A percentile compares a stretch with the other conserved stretches of the same genome.
phyloP scores from a whole-genome alignment of 2,113 vertebrate genomes.

The Symphodus melops region DNA sequence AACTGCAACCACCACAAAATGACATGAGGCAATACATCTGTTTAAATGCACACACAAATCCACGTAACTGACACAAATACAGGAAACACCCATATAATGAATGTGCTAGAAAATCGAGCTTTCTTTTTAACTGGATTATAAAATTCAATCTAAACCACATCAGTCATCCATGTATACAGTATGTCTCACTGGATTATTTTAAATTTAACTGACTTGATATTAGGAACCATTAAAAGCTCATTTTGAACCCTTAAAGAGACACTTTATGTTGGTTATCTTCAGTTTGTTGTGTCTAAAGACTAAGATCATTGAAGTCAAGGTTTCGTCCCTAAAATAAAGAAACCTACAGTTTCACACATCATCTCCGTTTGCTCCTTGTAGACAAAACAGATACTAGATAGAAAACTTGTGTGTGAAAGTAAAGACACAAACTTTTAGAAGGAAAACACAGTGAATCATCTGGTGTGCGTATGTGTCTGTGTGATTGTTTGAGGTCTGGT shows the following conservation, averaged over 20 bases:
- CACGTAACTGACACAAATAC: too few relatives aligned
- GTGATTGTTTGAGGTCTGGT: constrained; percentile 49
- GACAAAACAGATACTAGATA: constrained; percentile 44
- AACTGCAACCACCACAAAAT: too few relatives aligned
- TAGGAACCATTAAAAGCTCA: not conserved
- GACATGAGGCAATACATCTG: too few relatives aligned
- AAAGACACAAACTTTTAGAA: constrained; percentile 9
- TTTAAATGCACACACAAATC: too few relatives aligned
- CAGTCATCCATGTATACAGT: too few relatives aligned
- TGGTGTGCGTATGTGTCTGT: constrained; percentile 29
- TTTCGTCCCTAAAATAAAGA: not conserved
- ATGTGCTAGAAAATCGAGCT: too few relatives aligned
- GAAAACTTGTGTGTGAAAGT: constrained; percentile 29
- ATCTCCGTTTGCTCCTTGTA: constrained; percentile 1
- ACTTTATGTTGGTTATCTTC: not conserved
- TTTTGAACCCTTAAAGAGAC: not conserved
- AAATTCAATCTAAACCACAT: too few relatives aligned
- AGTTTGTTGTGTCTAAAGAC: not conserved
- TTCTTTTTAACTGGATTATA: too few relatives aligned
- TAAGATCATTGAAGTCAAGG: not conserved
- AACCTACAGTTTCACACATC: not conserved
- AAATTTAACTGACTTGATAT: not conserved
- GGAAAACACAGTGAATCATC: constrained; percentile 49
- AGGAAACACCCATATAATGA: too few relatives aligned
- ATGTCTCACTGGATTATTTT: too few relatives aligned